Base-by-base conservation (phyloP, 2,888 invertebrate genomes). In the Netelia virgata region DNA sequence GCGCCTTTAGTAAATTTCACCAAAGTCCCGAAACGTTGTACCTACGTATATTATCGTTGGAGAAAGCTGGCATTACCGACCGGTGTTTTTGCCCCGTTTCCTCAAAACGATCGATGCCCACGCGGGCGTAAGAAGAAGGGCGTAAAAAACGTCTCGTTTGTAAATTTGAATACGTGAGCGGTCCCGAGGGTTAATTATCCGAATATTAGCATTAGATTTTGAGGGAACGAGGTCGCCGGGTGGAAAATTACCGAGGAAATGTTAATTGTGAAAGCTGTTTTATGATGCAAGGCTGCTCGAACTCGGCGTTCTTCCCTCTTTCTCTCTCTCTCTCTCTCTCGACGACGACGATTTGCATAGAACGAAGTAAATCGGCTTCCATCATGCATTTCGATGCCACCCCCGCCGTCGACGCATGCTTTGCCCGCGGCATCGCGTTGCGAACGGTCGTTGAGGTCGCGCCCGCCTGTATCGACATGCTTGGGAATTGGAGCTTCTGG, bases 401-500 rank as follows among this genome's bases (percentile, higher is more conserved):
- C 36, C 36, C 36, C 36, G 36, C 36, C 36, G 36, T 18, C 23
- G 10, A 70, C 55, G 68, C 43, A 61, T 47, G 74, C 36, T 20
- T 43, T 68, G 64, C 20, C 28, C 55, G 68, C 50, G 64, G 66
- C 55, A 64, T 76, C 74, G 66, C 57, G 55, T 83, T 82, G 86
- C 83, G 76, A 84, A 83, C 83, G 79, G 55, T 81, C 82, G 79
- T 63, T 85, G 77, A 80, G 63, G 77, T 55, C 53, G 73, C 47
- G 47, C 41, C 68, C 66, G 57, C 73, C 70, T 87, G 82, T 90
- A 92, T 92, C 91, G 92, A 92, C 92, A 90, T 90, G 91, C 92
- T 91, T 92, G 92, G 90, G 92, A 92, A 92, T 92, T 90, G 90
- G 91, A 90, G 88, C 90, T 91, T 87, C 88, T 88, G 87, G 89